Conservation (phyloP, 2,113 vertebrate species). For the Rhinogobius similis region DNA sequence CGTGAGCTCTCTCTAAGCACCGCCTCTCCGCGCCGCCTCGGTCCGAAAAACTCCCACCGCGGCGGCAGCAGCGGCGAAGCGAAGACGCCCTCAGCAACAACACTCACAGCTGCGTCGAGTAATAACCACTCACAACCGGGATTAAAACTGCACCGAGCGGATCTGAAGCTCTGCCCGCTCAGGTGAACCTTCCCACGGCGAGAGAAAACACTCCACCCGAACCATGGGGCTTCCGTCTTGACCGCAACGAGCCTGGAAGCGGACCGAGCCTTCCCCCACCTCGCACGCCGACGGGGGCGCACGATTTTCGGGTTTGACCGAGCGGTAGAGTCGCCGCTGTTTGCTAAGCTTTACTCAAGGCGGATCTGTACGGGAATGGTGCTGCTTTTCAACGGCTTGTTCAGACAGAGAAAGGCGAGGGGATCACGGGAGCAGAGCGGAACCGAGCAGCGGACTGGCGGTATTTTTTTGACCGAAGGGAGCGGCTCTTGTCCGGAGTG, state of each 20-base stretch:
- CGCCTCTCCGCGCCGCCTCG: slow-evolving; percentile 42
- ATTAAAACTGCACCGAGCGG: slow-evolving; percentile 41
- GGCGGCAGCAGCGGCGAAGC: no score
- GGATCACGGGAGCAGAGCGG: slow-evolving; percentile 44
- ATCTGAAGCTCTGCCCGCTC: slow-evolving; percentile 28
- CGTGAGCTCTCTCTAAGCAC: slow-evolving; percentile 27
- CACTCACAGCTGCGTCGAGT: slow-evolving; percentile 51
- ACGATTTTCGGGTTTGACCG: slow-evolving; percentile 19
- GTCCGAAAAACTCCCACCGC: background rate
- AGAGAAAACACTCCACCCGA: background rate
- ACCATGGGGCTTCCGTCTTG: slow-evolving; percentile 44
- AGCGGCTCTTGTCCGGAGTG: slow-evolving; percentile 54
- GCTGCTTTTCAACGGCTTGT: slow-evolving; percentile 57
- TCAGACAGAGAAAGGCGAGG: slow-evolving; percentile 66
- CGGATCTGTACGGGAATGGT: slow-evolving; percentile 69
- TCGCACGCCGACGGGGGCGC: slow-evolving; percentile 44
- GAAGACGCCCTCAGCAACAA: slow-evolving; percentile 82
- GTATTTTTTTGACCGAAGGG: slow-evolving; percentile 52
- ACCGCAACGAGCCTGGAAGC: slow-evolving; percentile 22
- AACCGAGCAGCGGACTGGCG: slow-evolving; percentile 61
- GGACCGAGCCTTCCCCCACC: background rate
- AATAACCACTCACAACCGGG: slow-evolving; percentile 45
- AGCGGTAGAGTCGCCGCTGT: slow-evolving; percentile 36
- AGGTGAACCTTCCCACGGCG: slow-evolving; percentile 23
- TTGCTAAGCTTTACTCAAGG: slow-evolving; percentile 7